A percentile compares a stretch with the other conserved stretches of the same genome.
Conservation (phyloP, 2,113 vertebrate species). For the Onychostruthus taczanowskii region DNA sequence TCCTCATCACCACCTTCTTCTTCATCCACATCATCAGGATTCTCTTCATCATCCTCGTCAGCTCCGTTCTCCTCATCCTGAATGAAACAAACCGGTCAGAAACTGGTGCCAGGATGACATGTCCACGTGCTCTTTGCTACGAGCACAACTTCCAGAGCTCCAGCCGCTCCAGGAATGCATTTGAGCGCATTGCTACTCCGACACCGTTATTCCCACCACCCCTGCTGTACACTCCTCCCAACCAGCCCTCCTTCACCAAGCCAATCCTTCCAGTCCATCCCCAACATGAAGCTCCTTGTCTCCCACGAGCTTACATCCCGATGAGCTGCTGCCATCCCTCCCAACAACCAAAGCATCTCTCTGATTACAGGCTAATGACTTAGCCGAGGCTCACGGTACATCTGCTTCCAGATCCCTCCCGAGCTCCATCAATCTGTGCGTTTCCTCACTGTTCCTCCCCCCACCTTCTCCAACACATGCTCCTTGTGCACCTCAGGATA, state of each 20-base stretch:
- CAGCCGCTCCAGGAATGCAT: neutral
- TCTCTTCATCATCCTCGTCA: constrained; percentile 78
- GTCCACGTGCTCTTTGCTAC: neutral
- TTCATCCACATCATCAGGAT: constrained; percentile 78
- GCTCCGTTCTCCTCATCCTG: constrained; percentile 80
- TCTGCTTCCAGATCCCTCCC: neutral
- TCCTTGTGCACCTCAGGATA: neutral
- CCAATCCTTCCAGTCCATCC: neutral
- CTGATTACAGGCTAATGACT: neutral
- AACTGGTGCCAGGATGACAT: neutral
- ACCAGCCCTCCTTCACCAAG: neutral
- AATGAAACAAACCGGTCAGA: neutral
- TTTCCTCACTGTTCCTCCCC: neutral
- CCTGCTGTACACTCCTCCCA: neutral
- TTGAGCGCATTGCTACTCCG: rapidly evolving
- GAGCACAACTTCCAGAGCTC: neutral
- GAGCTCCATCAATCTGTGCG: neutral
- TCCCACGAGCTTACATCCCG: neutral
- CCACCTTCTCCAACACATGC: neutral
- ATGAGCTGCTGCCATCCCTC: neutral
- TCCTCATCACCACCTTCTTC: constrained; percentile 75
- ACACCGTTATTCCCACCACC: neutral
- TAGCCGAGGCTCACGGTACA: neutral
- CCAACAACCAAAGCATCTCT: neutral
- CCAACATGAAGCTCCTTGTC: neutral